These are phyloP conservation scores for Triplophysa rosa DNA, from an alignment of 2,113 vertebrate genomes.

Conservation along the genomic window DNA sequence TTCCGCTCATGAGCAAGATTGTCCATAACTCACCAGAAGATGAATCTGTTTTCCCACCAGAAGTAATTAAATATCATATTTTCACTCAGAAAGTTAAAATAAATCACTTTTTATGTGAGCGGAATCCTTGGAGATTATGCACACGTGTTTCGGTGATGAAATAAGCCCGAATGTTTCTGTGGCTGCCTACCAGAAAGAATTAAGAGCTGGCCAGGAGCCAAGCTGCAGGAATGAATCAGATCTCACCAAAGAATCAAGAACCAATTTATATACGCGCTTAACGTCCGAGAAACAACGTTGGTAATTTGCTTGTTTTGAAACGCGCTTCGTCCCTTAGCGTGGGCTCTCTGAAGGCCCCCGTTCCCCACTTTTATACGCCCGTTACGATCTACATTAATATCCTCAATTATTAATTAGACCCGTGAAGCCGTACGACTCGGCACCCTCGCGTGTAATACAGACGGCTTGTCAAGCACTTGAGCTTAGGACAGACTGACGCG, in stretches of 20 bases:
- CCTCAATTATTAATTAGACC: slow-evolving; percentile 56
- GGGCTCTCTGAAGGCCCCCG: slow-evolving; percentile 50
- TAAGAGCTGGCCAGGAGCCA: slow-evolving; percentile 47
- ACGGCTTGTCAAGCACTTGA: slow-evolving; percentile 48
- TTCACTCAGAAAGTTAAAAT: slow-evolving; percentile 55
- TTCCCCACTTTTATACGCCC: slow-evolving; percentile 53
- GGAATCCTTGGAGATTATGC: slow-evolving; percentile 47
- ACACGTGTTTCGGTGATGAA: slow-evolving; percentile 47
- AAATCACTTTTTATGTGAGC: slow-evolving; percentile 52
- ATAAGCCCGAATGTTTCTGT: slow-evolving; percentile 45
- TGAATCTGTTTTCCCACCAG: slow-evolving; percentile 53
- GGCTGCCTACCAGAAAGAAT: slow-evolving; percentile 49
- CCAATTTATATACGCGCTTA: slow-evolving; percentile 26
- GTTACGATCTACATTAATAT: slow-evolving; percentile 56
- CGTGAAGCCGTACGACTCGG: slow-evolving; percentile 44
- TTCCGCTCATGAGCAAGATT: slow-evolving; percentile 53
- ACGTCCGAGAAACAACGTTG: slow-evolving; percentile 24
- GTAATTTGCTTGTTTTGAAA: slow-evolving; percentile 54
- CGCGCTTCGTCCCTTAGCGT: slow-evolving; percentile 25
- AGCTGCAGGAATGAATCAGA: slow-evolving; percentile 30
- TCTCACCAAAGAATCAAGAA: slow-evolving; percentile 30
- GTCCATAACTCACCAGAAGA: slow-evolving; percentile 54
- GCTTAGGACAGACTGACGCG: slow-evolving; percentile 41
- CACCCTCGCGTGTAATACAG: slow-evolving; percentile 33
- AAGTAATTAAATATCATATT: slow-evolving; percentile 63